A percentile compares a stretch with the other conserved stretches of the same genome.
Conservation (phyloP, 2,113 vertebrate genomes). For the Clarias macrocephalus region DNA sequence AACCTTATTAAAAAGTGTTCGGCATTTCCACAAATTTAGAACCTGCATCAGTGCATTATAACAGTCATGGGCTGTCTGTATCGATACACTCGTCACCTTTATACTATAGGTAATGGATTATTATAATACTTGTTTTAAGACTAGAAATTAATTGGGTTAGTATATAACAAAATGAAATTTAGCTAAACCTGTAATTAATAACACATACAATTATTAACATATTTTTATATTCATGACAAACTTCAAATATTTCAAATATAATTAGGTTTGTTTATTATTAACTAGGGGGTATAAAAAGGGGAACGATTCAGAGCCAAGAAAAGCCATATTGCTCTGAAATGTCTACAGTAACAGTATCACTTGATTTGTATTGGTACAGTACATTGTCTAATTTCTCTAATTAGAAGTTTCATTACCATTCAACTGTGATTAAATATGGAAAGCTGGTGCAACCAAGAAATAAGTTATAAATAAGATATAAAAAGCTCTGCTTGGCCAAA, state of each 20-base stretch:
- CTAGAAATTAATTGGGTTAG: not conserved
- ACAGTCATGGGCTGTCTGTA: not conserved
- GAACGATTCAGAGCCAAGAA: not conserved
- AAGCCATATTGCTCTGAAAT: not conserved
- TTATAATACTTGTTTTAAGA: not conserved
- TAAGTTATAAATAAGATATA: not conserved
- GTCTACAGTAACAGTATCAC: not conserved
- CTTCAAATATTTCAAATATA: not conserved
- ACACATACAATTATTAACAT: not conserved
- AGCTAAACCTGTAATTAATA: not conserved
- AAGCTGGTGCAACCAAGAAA: not conserved
- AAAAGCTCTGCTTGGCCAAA: too few relatives aligned
- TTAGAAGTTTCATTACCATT: not conserved
- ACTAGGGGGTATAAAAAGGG: not conserved
- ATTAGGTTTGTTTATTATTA: not conserved
- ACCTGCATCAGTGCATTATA: not conserved
- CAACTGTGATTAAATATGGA: not conserved
- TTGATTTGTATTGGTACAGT: not conserved
- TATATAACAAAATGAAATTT: not conserved
- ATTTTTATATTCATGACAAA: not conserved
- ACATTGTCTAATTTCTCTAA: not conserved
- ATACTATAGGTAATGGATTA: not conserved
- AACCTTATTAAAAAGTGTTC: not conserved
- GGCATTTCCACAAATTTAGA: not conserved
- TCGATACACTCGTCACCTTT: not conserved